A percentile compares a stretch with the other conserved stretches of the same genome.
phyloP scores from a whole-genome alignment of 2,888 invertebrate genomes.

The Aphidius colemani region DNA sequence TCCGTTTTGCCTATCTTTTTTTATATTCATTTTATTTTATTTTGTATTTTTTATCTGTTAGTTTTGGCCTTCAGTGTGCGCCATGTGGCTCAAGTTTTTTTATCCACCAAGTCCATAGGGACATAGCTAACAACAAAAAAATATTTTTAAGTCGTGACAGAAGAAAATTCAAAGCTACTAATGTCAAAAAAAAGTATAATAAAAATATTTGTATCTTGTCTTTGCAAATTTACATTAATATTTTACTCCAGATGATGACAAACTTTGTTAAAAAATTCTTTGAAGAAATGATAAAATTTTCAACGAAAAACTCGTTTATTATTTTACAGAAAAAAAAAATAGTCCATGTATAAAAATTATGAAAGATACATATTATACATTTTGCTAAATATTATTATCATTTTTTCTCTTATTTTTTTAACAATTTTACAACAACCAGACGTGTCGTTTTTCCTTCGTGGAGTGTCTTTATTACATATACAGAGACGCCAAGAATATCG shows the following conservation, averaged over 20 bases:
- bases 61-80: slow-evolving; percentile 9
- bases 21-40: not conserved
- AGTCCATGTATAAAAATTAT: not conserved
- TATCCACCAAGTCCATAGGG: slow-evolving; percentile 9
- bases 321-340: not conserved
- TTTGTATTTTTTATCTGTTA: not conserved
- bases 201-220: too few relatives aligned
- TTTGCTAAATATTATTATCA: slow-evolving; percentile 9
- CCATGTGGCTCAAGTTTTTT: slow-evolving; percentile 19
- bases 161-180: not conserved
- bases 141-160: not conserved
- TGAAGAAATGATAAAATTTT: not conserved
- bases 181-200: not conserved
- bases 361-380: slow-evolving; percentile 16
- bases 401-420: slow-evolving; percentile 9
- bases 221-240: too few relatives aligned
- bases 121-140: not conserved
- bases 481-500: slow-evolving; percentile 27
- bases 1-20: slow-evolving; percentile 10
- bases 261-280: not conserved
- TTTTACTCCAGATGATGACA: not conserved
- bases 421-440: not conserved
- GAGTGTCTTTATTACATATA: slow-evolving; percentile 20
- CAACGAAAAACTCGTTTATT: too few relatives aligned
- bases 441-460: slow-evolving; percentile 17